Evolutionary conservation across 2,888 invertebrate species (phyloP).

Genomic region (Ernsta delagoae): DNA sequence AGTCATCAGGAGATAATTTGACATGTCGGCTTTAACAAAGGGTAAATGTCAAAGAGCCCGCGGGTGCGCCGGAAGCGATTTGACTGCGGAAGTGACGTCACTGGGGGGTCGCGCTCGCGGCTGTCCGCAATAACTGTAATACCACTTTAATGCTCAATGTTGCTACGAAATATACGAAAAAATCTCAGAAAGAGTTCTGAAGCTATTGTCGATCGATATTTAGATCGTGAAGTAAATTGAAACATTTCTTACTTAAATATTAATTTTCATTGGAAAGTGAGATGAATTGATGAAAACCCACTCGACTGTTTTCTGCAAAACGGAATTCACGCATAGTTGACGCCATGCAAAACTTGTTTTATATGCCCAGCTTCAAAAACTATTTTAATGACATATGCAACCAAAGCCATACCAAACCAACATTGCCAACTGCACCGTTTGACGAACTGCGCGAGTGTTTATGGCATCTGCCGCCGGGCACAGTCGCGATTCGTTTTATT

Average conservation of each 20-base stretch:
- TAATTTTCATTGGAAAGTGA: too few relatives aligned
- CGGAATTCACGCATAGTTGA: background rate
- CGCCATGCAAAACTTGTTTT: background rate
- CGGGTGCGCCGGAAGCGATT: constrained; percentile 78
- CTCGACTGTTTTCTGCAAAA: background rate
- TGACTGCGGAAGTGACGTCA: constrained; percentile 78
- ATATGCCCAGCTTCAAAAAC: background rate
- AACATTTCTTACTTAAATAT: too few relatives aligned
- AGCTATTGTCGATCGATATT: too few relatives aligned
- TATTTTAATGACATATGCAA: constrained; percentile 4
- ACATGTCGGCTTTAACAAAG: constrained; percentile 67
- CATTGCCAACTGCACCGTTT: constrained; percentile 14
- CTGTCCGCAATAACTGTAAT: constrained; percentile 44
- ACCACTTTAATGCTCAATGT: constrained; percentile 9
- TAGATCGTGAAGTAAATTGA: too few relatives aligned
- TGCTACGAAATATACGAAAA: background rate
- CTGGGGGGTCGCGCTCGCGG: constrained; percentile 52
- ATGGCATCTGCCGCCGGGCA: background rate
- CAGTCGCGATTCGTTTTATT: background rate
- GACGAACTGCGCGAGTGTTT: constrained; percentile 15
- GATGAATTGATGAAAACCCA: background rate
- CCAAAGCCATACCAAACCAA: constrained; percentile 1
- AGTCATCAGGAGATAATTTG: constrained; percentile 67
- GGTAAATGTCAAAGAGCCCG: constrained; percentile 70
- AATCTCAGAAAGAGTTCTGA: too few relatives aligned